Percentiles rank a stretch among this genome's conserved stretches.
phyloP scores from a whole-genome alignment of 2,888 invertebrate species.

The Papilio protenor region DNA sequence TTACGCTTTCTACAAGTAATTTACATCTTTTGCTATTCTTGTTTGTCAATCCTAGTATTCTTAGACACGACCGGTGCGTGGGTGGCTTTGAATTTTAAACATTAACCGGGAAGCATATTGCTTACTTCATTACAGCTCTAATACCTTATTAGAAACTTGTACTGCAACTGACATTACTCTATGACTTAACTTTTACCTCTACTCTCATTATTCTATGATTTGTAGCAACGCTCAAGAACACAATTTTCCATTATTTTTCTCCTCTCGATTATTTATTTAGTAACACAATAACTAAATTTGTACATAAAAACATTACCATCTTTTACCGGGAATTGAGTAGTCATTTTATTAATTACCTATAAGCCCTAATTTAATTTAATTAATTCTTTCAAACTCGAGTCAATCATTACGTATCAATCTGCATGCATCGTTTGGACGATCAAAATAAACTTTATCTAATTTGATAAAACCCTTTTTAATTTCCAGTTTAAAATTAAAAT shows the following conservation, averaged over 20 bases:
- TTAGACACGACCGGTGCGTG: not conserved
- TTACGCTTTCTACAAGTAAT: constrained; percentile 9
- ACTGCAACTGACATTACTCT: constrained; percentile 9
- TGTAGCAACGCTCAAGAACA: not conserved
- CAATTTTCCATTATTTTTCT: not conserved
- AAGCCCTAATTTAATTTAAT: not conserved
- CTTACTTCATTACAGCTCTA: constrained; percentile 8
- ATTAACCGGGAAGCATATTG: constrained; percentile 28
- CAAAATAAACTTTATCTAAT: constrained; percentile 19
- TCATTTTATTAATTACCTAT: too few species aligned
- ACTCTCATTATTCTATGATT: not conserved
- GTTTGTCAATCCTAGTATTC: constrained; percentile 8
- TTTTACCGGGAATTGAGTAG: not conserved
- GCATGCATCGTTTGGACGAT: not conserved
- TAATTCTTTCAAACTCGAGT: not conserved
- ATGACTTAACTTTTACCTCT: constrained; percentile 4
- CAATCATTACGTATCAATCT: constrained; percentile 4
- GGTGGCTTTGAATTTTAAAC: constrained; percentile 21
- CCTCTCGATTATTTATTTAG: not conserved
- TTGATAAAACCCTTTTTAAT: not conserved
- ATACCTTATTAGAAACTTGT: constrained; percentile 24
- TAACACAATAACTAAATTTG: not conserved
- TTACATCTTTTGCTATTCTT: constrained; percentile 7
- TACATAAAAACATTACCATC: not conserved
- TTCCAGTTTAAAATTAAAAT: constrained; percentile 12